These are phyloP conservation scores for Nemotelus nigrinus DNA, from an alignment of 2,888 invertebrate genomes.

Conservation along the genomic window DNA sequence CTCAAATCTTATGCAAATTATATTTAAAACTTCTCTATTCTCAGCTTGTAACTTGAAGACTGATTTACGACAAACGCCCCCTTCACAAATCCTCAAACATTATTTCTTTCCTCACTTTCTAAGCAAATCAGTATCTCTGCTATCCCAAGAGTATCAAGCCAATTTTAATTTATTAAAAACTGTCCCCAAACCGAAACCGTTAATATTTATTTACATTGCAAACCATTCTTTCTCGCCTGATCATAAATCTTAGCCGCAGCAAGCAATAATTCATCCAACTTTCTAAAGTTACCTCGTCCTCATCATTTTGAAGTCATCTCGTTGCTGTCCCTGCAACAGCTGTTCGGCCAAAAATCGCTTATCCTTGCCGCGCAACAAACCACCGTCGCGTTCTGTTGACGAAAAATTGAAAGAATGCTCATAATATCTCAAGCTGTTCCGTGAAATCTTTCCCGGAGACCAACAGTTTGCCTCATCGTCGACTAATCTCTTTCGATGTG, in stretches of 20 bases:
- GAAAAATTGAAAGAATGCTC: slow-evolving; percentile 40
- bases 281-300: slow-evolving; percentile 39
- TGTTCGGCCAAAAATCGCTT: neutral
- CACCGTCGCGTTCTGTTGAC: neutral
- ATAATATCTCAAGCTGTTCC: slow-evolving; percentile 14
- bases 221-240: slow-evolving; percentile 5
- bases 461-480: neutral
- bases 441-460: neutral
- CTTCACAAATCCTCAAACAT: neutral
- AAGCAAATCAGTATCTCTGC: neutral
- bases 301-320: neutral
- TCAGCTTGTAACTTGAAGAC: neutral
- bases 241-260: slow-evolving; percentile 40
- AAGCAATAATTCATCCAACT: slow-evolving; percentile 42
- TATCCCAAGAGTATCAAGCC: slow-evolving; percentile 2
- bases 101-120: neutral
- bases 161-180: slow-evolving; percentile 44
- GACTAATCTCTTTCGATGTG: slow-evolving; percentile 11
- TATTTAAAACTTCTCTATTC: slow-evolving; percentile 4
- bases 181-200: slow-evolving; percentile 27
- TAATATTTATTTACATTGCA: slow-evolving; percentile 36
- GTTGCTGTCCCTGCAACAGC: neutral
- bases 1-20: slow-evolving; percentile 33
- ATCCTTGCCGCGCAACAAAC: neutral
- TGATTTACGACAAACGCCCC: neutral